Base-by-base conservation (phyloP, 2,888 invertebrate species). In the Melanargia galathea region DNA sequence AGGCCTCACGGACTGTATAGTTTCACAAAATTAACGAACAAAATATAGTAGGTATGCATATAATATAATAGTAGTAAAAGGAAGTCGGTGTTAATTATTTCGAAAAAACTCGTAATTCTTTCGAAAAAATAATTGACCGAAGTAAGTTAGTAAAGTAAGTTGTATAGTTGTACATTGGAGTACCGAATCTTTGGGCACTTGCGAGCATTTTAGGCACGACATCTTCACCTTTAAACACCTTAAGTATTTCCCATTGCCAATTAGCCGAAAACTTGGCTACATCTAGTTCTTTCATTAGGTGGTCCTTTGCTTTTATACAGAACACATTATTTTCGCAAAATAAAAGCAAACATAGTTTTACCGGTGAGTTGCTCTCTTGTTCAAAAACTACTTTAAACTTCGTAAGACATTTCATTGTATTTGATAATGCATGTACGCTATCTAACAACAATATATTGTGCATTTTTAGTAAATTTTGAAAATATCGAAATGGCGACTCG, bases 201-300 rank as follows among this genome's bases (percentile, higher is more conserved):
- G 71, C 60, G 58, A 83, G 62, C 20, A 88, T 46, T 73, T 80
- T 84, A 1, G 57, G 40, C 1, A 76, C 75, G 35, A 87, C 76
- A 20, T 48, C 48, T 24, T 84, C 78, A 20, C 82, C 79, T 65
- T 71, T 76, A 67, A 77, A 87, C 38, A 81, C 75, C 69, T 84
- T 83, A n/a, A 90, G 70, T 62, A 90, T 79, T 73, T 89, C 85
- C 90, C 90, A 90, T 73, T 91, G 90, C 90, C 90, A 90, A 67
- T 81, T 80, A 2, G 86, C 76, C 24, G 82, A 75, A 69, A 90
- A 72, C 65, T 76, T 76, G 22, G 65, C 67, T 40, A 88, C 69
- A 67, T 83, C 75, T 33, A 90, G 72, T 4, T 74, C 69, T 43
- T 70, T 72, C 11, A 76, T 73, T 33, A 75, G 73, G 8, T 63